Percentiles rank a stretch among this genome's conserved stretches.
Conservation (phyloP, 2,888 invertebrate species). For the Parasteatoda lunata region DNA sequence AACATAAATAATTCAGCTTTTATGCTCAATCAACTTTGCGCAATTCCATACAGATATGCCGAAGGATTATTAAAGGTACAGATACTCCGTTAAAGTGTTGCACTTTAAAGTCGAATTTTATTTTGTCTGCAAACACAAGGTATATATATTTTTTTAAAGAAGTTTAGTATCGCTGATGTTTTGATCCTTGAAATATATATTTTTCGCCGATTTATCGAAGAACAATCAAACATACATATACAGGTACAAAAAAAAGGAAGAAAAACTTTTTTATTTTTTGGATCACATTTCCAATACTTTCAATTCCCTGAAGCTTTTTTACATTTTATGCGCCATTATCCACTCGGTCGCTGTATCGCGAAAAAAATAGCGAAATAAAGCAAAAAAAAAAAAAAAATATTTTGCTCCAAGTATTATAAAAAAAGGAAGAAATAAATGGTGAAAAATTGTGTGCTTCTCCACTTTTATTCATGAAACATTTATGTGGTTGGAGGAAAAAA, state of each 20-base stretch:
- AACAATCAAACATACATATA: constrained; percentile 7
- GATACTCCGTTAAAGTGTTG: no score
- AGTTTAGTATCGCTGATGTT: constrained; percentile 18
- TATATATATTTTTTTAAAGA: no score
- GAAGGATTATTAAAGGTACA: no score
- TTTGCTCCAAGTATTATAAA: constrained; percentile 7
- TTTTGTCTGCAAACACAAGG: no score
- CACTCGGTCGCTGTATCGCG: constrained; percentile 2
- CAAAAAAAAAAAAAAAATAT: constrained; percentile 7
- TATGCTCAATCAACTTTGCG: no score
- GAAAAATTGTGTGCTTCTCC: background rate
- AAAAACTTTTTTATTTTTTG: background rate
- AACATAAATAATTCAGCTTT: no score
- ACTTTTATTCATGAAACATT: constrained; percentile 48
- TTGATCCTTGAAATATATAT: constrained; percentile 24
- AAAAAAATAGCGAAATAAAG: constrained; percentile 1
- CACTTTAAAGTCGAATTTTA: no score
- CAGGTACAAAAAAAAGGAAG: no score
- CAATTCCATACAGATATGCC: no score
- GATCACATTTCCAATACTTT: constrained; percentile 29
- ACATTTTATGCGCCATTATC: constrained; percentile 44
- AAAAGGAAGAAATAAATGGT: background rate
- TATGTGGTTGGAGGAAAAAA: constrained; percentile 4
- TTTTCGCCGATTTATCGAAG: constrained; percentile 31
- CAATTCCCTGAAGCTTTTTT: constrained; percentile 13